A percentile compares a stretch with the other conserved stretches of the same genome.
Conservation (phyloP, 2,797 vertebrate species). For the Acrocephalus scirpaceus region DNA sequence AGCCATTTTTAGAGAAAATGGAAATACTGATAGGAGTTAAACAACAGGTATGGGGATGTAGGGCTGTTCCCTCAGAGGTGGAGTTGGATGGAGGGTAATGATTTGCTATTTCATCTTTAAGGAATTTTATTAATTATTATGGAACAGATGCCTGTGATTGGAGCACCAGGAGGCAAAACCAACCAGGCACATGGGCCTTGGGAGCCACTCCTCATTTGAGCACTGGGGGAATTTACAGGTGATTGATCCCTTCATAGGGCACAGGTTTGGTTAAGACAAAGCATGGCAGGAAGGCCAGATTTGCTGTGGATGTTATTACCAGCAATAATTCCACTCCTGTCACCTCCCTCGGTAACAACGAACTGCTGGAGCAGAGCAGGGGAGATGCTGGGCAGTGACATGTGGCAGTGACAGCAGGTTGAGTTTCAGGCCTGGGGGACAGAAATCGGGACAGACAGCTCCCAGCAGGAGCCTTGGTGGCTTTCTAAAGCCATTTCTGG, state of each 20-base stretch:
- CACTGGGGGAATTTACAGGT: neutral
- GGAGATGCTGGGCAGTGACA: neutral
- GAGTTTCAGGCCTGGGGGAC: neutral
- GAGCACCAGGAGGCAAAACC: neutral
- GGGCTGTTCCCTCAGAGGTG: neutral
- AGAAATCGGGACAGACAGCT: neutral
- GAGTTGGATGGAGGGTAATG: neutral
- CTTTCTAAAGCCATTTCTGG: neutral
- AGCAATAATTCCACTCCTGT: neutral
- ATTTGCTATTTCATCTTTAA: neutral
- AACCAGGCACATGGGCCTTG: accelerated
- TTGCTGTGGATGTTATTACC: neutral
- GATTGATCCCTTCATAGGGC: neutral
- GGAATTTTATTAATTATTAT: neutral
- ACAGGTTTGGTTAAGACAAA: neutral
- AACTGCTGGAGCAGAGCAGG: neutral
- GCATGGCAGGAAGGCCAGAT: neutral
- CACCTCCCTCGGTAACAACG: neutral
- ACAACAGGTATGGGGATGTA: neutral
- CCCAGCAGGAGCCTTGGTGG: neutral
- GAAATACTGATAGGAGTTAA: neutral
- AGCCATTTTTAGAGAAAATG: neutral
- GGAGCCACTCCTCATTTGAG: neutral
- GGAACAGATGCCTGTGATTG: neutral
- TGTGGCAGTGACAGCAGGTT: neutral